Conservation (phyloP, 1,140 invertebrate species). For the Drosophila eugracilis region DNA sequence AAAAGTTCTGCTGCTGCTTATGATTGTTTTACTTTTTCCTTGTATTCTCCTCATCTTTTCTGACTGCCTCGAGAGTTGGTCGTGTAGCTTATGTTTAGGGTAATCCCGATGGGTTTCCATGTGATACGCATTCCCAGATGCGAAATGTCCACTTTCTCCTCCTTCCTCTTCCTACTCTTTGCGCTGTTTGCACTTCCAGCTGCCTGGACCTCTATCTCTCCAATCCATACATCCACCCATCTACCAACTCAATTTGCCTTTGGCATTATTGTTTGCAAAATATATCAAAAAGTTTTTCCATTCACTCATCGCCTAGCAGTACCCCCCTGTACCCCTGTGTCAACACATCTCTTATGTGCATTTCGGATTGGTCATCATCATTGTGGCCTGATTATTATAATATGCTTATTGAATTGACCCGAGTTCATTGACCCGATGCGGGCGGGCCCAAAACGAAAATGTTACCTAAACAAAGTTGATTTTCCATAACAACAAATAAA, state of each 20-base stretch:
- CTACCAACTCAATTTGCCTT: slow-evolving; percentile 62
- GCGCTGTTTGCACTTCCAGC: slow-evolving; percentile 61
- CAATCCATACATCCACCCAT: neutral
- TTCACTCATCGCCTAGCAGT: slow-evolving; percentile 32
- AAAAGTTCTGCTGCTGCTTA: slow-evolving; percentile 64
- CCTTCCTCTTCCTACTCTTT: neutral
- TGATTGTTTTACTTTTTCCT: slow-evolving; percentile 72
- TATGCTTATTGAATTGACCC: slow-evolving; percentile 68
- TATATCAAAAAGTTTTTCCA: slow-evolving; percentile 73
- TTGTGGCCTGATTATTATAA: slow-evolving; percentile 72
- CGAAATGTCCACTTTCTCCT: slow-evolving; percentile 25
- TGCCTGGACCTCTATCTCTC: slow-evolving; percentile 34
- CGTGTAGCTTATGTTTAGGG: slow-evolving; percentile 44
- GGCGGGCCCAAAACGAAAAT: slow-evolving; percentile 20
- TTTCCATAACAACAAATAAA: slow-evolving; percentile 74
- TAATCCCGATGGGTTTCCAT: slow-evolving; percentile 49
- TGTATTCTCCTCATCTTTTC: neutral
- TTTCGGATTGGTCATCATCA: slow-evolving; percentile 73
- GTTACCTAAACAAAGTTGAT: slow-evolving; percentile 55
- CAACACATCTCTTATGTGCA: slow-evolving; percentile 61
- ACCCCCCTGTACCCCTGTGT: slow-evolving; percentile 1
- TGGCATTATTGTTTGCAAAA: slow-evolving; percentile 78
- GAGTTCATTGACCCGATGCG: slow-evolving; percentile 54
- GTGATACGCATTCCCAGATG: slow-evolving; percentile 60
- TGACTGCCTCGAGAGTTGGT: slow-evolving; percentile 26